These are phyloP conservation scores for Lucilia cuprina DNA, from an alignment of 1,140 invertebrate species.

Conservation along the genomic window DNA sequence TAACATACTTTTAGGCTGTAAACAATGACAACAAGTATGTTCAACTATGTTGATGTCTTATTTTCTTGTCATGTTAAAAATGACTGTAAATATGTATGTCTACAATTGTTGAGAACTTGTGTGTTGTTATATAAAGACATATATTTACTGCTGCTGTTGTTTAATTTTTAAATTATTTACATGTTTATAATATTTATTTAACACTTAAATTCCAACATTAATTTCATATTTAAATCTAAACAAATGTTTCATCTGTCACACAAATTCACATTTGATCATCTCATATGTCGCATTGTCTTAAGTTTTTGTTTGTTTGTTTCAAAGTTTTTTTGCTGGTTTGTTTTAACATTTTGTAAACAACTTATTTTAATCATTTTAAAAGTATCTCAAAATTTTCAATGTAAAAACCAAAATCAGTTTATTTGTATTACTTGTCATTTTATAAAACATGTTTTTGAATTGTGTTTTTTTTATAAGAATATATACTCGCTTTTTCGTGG, in stretches of 20 bases:
- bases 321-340: neutral
- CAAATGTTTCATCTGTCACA: neutral
- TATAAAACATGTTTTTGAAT: no score
- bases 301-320: neutral
- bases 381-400: neutral
- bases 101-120: neutral
- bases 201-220: neutral
- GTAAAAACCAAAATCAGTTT: neutral
- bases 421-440: no score
- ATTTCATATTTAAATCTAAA: neutral
- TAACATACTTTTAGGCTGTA: neutral
- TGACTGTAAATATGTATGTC: neutral
- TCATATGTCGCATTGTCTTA: neutral
- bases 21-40: slow-evolving; percentile 11
- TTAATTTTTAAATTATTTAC: neutral
- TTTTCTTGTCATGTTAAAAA: slow-evolving; percentile 2
- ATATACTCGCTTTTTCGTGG: no score
- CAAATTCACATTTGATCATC: neutral
- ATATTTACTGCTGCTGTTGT: neutral
- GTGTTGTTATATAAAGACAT: neutral
- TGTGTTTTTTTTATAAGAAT: no score
- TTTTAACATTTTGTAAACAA: neutral
- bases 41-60: neutral
- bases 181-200: slow-evolving; percentile 1
- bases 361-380: neutral